Conservation (phyloP, 2,888 invertebrate species). For the Synergus gifuensis region DNA sequence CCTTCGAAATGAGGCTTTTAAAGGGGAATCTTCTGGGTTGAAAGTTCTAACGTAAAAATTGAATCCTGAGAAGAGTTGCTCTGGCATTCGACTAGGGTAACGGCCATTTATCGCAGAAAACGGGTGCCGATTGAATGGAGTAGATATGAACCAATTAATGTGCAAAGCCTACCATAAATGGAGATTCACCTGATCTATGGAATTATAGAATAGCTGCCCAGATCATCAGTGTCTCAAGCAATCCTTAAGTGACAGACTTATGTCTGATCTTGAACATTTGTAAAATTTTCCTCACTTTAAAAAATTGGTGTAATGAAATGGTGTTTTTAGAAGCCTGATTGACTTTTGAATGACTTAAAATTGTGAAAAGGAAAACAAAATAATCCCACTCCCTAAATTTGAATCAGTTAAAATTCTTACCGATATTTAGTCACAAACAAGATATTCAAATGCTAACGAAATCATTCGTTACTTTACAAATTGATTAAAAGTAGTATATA, state of each 20-base stretch:
- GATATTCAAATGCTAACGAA: background rate
- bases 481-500: background rate
- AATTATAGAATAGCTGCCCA: slow-evolving; percentile 37
- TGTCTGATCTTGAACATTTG: slow-evolving; percentile 33
- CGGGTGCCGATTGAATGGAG: slow-evolving; percentile 38
- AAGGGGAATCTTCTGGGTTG: background rate
- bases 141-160: slow-evolving; percentile 42
- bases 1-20: background rate
- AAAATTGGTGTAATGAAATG: background rate
- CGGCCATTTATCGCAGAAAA: slow-evolving; percentile 28
- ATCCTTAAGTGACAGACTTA: slow-evolving; percentile 36
- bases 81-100: slow-evolving; percentile 37
- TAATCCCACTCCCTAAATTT: too few relatives aligned
- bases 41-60: background rate
- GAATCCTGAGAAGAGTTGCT: slow-evolving; percentile 12
- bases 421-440: too few relatives aligned
- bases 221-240: slow-evolving; percentile 23
- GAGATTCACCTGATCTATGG: slow-evolving; percentile 34
- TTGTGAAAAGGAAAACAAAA: too few relatives aligned
- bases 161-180: slow-evolving; percentile 34
- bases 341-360: too few relatives aligned
- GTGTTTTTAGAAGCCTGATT: too few relatives aligned
- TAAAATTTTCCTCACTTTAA: background rate
- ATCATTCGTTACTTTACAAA: background rate
- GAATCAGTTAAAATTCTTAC: too few relatives aligned